Evolutionary conservation across 2,113 vertebrate species (phyloP).

Genomic region (Hoplias malabaricus): DNA sequence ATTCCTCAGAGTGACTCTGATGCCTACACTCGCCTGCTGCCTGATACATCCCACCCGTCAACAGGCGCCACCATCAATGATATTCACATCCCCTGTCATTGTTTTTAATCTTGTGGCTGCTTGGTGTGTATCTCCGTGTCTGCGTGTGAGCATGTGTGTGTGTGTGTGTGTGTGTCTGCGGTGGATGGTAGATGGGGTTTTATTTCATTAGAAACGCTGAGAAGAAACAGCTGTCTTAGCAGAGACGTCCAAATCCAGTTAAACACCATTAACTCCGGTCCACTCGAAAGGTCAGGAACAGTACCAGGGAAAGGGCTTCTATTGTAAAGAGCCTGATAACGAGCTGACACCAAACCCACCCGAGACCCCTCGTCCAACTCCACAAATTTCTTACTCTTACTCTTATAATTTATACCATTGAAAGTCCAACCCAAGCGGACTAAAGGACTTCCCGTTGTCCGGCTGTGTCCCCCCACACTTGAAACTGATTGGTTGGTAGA

Average conservation of each 20-base stretch:
- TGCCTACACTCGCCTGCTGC: no score
- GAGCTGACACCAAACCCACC: constrained; percentile 16
- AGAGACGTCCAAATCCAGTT: constrained; percentile 32
- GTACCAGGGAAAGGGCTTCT: constrained; percentile 10
- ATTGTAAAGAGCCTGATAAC: constrained; percentile 9
- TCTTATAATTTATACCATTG: background rate
- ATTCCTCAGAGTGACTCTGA: no score
- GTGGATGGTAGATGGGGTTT: background rate
- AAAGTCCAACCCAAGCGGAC: no score
- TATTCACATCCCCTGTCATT: no score
- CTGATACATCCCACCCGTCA: constrained; percentile 3
- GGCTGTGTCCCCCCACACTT: no score
- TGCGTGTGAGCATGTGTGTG: constrained; percentile 35
- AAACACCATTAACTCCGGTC: constrained; percentile 21
- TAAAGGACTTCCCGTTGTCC: no score
- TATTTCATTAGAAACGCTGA: constrained; percentile 39
- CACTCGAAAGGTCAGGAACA: constrained; percentile 40
- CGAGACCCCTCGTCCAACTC: background rate
- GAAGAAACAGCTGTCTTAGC: constrained; percentile 45
- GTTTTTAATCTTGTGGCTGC: no score
- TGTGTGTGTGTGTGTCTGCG: constrained; percentile 4
- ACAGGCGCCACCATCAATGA: background rate
- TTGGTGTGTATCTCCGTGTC: constrained; percentile 10
- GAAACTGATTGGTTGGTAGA: no score
- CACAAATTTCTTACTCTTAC: background rate